Conservation (phyloP, 2,797 vertebrate genomes). For the Cyprinodon diabolis region DNA sequence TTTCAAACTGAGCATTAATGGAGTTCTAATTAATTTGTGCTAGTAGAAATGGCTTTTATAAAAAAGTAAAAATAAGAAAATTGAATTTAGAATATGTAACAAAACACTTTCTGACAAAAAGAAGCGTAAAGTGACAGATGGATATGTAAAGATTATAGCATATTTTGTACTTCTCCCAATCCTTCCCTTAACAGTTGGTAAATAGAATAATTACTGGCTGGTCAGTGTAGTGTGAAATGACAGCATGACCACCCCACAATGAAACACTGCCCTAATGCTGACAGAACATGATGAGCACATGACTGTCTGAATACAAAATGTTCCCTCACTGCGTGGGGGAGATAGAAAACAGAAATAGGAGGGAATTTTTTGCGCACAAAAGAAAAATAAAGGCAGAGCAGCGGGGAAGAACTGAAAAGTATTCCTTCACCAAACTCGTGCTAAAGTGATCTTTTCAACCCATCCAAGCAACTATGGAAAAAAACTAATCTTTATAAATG, state of each 20-base stretch:
- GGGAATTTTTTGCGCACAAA: slow-evolving; percentile 5
- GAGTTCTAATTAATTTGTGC: background rate
- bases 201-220: slow-evolving; percentile 77
- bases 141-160: slow-evolving; percentile 7
- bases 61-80: background rate
- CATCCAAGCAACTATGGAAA: slow-evolving; percentile 47
- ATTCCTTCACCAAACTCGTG: slow-evolving; percentile 38
- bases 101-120: background rate
- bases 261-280: slow-evolving; percentile 69
- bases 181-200: slow-evolving; percentile 43
- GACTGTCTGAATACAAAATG: slow-evolving; percentile 68
- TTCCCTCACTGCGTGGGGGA: slow-evolving; percentile 38
- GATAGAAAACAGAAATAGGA: slow-evolving; percentile 42
- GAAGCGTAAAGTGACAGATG: background rate
- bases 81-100: background rate
- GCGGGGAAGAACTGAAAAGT: slow-evolving; percentile 41
- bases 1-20: background rate
- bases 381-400: slow-evolving; percentile 48
- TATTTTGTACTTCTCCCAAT: slow-evolving; percentile 13
- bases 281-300: slow-evolving; percentile 68
- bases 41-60: background rate
- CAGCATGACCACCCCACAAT: slow-evolving; percentile 73
- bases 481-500: slow-evolving; percentile 53
- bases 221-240: slow-evolving; percentile 79
- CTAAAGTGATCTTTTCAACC: slow-evolving; percentile 58